Percentiles rank a stretch among this genome's conserved stretches.
Evolutionary conservation across 2,113 vertebrate genomes (phyloP).

Genomic region (Setophaga petechia): DNA sequence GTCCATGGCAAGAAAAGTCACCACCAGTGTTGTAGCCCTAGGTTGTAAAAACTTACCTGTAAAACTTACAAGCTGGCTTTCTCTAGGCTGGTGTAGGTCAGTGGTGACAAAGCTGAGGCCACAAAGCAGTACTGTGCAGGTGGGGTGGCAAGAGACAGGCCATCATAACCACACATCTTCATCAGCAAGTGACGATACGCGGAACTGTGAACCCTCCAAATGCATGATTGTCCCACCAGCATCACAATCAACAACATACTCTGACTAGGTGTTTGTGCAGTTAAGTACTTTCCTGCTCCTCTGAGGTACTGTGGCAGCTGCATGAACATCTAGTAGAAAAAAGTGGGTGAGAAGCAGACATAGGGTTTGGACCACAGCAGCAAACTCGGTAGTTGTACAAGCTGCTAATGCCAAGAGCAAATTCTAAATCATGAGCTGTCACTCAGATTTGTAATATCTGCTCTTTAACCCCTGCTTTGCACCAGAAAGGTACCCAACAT

Average conservation of each 20-base stretch:
- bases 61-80: neutral
- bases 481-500: constrained; percentile 63
- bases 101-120: neutral
- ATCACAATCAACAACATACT: neutral
- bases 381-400: constrained; percentile 35
- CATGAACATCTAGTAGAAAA: neutral
- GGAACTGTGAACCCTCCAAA: constrained; percentile 7
- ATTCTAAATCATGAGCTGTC: neutral
- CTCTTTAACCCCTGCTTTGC: constrained; percentile 43
- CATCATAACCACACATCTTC: neutral
- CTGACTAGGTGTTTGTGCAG: constrained; percentile 9
- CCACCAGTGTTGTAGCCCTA: neutral
- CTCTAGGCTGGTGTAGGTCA: neutral
- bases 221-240: constrained; percentile 45
- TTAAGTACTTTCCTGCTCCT: constrained; percentile 43
- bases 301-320: constrained; percentile 20
- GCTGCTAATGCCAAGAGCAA: constrained; percentile 46
- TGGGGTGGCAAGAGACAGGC: neutral
- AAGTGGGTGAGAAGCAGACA: constrained; percentile 22
- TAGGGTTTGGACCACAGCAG: constrained; percentile 45
- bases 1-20: constrained; percentile 57
- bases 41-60: neutral
- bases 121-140: constrained; percentile 23
- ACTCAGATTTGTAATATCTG: neutral
- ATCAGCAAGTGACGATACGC: neutral